Base-by-base conservation (phyloP, 2,797 vertebrate genomes). In the Channa striata region DNA sequence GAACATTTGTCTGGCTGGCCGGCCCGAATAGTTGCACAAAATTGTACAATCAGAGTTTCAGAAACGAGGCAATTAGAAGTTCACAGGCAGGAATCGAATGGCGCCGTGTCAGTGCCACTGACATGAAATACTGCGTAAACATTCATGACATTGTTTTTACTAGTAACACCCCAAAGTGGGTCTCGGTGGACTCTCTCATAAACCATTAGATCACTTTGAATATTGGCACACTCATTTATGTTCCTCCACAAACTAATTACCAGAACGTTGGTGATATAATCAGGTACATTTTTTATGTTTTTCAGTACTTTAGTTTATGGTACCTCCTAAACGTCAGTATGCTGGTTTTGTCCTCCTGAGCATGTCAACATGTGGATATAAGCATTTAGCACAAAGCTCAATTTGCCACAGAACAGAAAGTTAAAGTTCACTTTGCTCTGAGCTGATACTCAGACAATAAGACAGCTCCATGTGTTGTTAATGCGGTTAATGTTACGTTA, bases 61-160 rank as follows among this genome's bases (percentile, higher is more conserved):
- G 54, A 56, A 33, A 72, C 2, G 33, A 66, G 21, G 50, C 68
- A 79, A 61, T 42, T 19, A 68, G 25, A 56, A 25, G 14, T n/a
- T 63, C n/a, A 44, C 23, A 44, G 62, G 67, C 14, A 42, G 21
- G 42, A 61, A 78, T 46, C 3, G 23, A 25, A 67, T 23, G 8
- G 5, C 57, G 7, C 2, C 34, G 13, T 65, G 23, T 36, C 11
- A 21, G 2, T 43, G 21, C 8, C 12, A 5, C 3, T 36, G 13
- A 43, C 34, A 37, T 48, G 20, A 62, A 40, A 49, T 51, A 30
- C 11, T 1, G 4, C 5, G 2, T n/a, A 34, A 12, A 34, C 50
- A 14, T 44, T 25, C 9, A 40, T 30, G 12, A 30, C 25, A 30
- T 30, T 30, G 25, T 30, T 30, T 30, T 30, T 30, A 30, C 25